phyloP scores from a whole-genome alignment of 2,113 vertebrate species.

The Pipa parva region DNA sequence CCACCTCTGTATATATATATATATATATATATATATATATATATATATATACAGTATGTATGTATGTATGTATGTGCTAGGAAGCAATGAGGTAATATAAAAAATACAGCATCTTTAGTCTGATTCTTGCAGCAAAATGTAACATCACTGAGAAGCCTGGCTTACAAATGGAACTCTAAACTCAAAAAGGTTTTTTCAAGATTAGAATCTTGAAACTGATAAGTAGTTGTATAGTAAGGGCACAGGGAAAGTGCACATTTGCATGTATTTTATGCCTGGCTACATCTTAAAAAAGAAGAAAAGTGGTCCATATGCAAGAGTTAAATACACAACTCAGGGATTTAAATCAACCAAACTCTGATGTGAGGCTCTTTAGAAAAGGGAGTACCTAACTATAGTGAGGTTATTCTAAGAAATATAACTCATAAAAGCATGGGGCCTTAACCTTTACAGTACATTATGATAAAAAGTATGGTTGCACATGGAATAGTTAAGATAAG shows the following conservation, averaged over 20 bases:
- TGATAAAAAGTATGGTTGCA: no score
- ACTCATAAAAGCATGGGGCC: no score
- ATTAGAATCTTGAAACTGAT: constrained; percentile 33
- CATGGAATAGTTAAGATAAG: no score
- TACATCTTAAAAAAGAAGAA: constrained; percentile 39
- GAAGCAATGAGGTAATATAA: constrained; percentile 27
- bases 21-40: no score
- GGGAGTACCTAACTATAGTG: no score
- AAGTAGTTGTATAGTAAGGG: constrained; percentile 33
- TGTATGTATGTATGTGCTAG: no score
- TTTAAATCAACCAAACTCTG: constrained; percentile 4
- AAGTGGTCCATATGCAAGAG: constrained; percentile 32
- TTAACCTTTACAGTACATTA: no score
- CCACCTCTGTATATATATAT: no score
- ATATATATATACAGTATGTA: no score
- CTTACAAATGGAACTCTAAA: constrained; percentile 25
- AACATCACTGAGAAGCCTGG: background rate
- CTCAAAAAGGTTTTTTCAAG: constrained; percentile 24
- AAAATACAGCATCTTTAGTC: constrained; percentile 6
- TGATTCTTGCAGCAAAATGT: constrained; percentile 2
- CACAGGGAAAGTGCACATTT: constrained; percentile 38
- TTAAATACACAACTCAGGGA: constrained; percentile 32
- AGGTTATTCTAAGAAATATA: no score
- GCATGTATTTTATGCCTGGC: constrained; percentile 39
- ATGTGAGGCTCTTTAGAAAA: background rate